A percentile compares a stretch with the other conserved stretches of the same genome.
Conservation (phyloP, 2,797 vertebrate genomes). For the Aratinga solstitialis region DNA sequence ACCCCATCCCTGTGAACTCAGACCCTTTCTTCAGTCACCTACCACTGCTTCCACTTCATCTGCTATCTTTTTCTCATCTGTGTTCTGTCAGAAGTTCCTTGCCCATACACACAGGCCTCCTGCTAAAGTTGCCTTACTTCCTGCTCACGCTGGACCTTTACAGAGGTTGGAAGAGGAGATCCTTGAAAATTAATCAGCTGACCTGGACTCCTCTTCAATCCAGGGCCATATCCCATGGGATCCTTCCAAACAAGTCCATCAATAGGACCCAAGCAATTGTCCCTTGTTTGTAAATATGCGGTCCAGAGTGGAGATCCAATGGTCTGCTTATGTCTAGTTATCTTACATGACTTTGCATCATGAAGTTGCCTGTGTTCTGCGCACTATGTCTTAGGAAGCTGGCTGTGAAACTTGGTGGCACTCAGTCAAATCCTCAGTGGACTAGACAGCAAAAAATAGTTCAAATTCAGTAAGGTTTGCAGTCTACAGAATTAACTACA, state of each 20-base stretch:
- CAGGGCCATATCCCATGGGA: neutral
- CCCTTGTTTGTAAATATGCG: neutral
- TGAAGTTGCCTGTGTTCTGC: neutral
- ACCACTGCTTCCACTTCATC: neutral
- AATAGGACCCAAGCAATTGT: neutral
- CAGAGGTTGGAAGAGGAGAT: neutral
- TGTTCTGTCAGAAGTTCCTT: neutral
- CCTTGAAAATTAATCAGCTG: neutral
- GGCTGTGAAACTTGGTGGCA: neutral
- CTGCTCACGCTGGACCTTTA: neutral
- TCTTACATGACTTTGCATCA: rapidly evolving
- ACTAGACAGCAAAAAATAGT: neutral
- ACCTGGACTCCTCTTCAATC: neutral
- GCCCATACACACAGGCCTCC: neutral
- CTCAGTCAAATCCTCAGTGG: neutral
- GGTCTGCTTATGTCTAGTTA: neutral
- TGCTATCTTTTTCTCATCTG: neutral
- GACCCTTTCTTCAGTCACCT: neutral
- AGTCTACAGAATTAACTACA: neutral
- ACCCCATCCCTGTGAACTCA: neutral
- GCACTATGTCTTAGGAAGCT: neutral
- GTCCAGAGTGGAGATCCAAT: neutral
- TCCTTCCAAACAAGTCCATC: neutral
- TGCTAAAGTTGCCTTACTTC: neutral
- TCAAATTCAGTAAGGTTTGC: neutral